These are phyloP conservation scores for Didymodactylos carnosus DNA, from an alignment of 2,888 invertebrate species.

Conservation along the genomic window DNA sequence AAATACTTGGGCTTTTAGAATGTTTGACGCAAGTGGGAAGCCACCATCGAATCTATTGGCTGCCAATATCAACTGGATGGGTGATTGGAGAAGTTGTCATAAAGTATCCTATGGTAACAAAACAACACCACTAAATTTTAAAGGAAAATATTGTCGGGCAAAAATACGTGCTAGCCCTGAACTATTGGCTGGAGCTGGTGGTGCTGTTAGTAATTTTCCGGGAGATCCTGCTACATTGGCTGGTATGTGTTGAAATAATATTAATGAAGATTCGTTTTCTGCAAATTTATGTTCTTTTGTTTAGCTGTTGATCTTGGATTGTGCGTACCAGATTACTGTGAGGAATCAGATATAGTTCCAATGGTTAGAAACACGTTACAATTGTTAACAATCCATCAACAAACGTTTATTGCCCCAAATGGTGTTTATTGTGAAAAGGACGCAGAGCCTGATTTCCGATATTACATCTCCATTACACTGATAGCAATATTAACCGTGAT, in stretches of 20 bases:
- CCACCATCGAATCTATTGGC: conserved; percentile 2
- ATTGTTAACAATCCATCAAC: conserved; percentile 1
- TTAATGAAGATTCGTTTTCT: too few species aligned
- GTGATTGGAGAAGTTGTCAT: conserved; percentile 3
- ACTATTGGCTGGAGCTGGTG: background rate
- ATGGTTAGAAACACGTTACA: background rate
- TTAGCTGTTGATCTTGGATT: background rate
- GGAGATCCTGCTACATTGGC: background rate
- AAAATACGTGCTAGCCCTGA: background rate
- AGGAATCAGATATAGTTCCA: background rate
- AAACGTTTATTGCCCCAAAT: background rate
- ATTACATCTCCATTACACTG: background rate
- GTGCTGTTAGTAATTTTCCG: background rate
- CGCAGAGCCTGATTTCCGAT: background rate
- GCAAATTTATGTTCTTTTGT: too few species aligned
- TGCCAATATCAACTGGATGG: conserved; percentile 15
- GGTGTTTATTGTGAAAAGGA: background rate
- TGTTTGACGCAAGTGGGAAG: conserved; percentile 12
- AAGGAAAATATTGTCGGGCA: conserved; percentile 13
- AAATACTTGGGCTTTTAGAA: background rate
- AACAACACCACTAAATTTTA: background rate
- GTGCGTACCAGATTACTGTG: conserved; percentile 5
- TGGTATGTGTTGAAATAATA: too few species aligned
- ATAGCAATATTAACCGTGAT: background rate
- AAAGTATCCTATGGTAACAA: background rate